Base-by-base conservation (phyloP, 2,888 invertebrate genomes). In the Caenorhabditis macrosperma region DNA sequence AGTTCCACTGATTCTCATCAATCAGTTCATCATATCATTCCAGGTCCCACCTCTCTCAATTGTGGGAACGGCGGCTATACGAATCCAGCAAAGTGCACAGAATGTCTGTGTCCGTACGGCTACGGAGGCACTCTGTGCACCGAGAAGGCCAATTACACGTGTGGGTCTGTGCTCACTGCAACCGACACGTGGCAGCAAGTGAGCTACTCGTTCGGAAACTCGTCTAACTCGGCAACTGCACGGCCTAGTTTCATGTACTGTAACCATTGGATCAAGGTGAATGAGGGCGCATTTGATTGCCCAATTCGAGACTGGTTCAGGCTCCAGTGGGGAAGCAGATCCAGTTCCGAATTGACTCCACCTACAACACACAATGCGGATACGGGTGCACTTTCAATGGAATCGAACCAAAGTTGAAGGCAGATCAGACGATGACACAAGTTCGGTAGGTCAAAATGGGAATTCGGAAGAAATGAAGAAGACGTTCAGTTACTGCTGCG, bases 1-100 rank as follows among this genome's bases (percentile, higher is more conserved):
- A 54, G 60, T 48, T 22, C n/a, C 24, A 1, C 24, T 35, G 5
- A 5, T 9, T 5, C 3, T 5, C 3, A 2, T 12, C 15, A 38
- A 12, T 33, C 10, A 33, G 33, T 10, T 33, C 6, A 38, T 3
- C 38, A 12, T 38, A 2, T 38, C 9, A 5, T 38, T 38, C 38
- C 15, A 38, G 59, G 75, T 30, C 24, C 48, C 12, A 50, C 54
- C 0, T 7, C 59, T 26, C 68, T 87, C 3, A 64, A 35, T n/a
- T 88, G 88, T 61, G 61, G 68, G 28, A 85, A 85, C 52, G 84
- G 84, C 2, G 88, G 88, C 3, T 88, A 88, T 59, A 59, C 86
- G n/a, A 85, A 88, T 41, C 87, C 88, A 24, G 85, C 87, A 54
- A 74, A 87, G 28, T 88, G 88, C 59, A 35, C 41, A 0, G 52